Conservation (phyloP, 2,113 vertebrate genomes). For the Apeltes quadracus region DNA sequence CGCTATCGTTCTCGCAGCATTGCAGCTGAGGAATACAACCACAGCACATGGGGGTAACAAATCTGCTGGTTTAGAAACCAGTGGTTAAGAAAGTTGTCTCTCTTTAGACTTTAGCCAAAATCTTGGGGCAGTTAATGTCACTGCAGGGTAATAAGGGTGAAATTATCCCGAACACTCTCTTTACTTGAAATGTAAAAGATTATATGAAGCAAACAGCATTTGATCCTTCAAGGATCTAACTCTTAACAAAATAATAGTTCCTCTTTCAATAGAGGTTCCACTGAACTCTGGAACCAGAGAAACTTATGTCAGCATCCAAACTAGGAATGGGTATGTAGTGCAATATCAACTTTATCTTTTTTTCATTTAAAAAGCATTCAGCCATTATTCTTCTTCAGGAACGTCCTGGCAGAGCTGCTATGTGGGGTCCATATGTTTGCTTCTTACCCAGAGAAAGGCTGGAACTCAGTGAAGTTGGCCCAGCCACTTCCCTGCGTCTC, state of each 20-base stretch:
- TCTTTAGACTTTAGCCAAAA: background rate
- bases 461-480: conserved; percentile 93
- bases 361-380: too few relatives aligned
- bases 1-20: background rate
- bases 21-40: background rate
- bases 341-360: too few relatives aligned
- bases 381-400: background rate
- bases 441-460: conserved; percentile 90
- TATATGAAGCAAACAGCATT: too few relatives aligned
- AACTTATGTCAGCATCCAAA: background rate
- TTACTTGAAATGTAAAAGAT: background rate
- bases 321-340: background rate
- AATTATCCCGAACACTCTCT: background rate
- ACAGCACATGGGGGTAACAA: background rate
- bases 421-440: background rate
- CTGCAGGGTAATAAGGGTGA: background rate
- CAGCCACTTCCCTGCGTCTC: conserved; percentile 84
- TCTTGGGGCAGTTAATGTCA: background rate
- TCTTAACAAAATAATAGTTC: background rate
- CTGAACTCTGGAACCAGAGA: background rate
- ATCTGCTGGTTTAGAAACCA: background rate
- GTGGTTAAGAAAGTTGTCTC: background rate
- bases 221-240: background rate
- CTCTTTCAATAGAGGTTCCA: background rate
- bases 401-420: background rate